Percentiles rank a stretch among this genome's conserved stretches.
Evolutionary conservation across 2,797 vertebrate species (phyloP).

Genomic region (Geotrypetes seraphini): DNA sequence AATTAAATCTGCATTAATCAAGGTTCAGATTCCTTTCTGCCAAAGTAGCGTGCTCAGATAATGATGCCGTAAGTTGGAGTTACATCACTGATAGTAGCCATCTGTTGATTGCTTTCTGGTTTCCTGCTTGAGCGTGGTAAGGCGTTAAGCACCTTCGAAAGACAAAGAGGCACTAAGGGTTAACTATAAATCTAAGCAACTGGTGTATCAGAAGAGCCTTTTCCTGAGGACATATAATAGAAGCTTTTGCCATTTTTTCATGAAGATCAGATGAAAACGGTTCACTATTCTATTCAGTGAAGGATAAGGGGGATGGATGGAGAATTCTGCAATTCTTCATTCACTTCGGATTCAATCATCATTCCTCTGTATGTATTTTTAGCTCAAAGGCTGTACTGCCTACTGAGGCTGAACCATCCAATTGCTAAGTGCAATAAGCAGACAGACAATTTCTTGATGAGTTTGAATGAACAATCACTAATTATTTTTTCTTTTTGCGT

Average conservation of each 20-base stretch:
- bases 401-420: constrained; percentile 1
- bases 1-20: background rate
- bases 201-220: background rate
- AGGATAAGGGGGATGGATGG: background rate
- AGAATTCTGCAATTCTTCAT: too few relatives aligned
- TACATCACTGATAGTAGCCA: too few relatives aligned
- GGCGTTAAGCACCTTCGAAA: background rate
- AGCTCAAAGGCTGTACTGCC: too few relatives aligned
- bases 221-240: background rate
- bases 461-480: background rate
- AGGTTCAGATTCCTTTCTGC: background rate
- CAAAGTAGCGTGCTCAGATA: background rate
- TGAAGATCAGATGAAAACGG: background rate
- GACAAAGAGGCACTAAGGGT: background rate
- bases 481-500: constrained; percentile 6
- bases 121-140: background rate
- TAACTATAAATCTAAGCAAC: background rate
- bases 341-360: too few relatives aligned
- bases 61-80: too few relatives aligned
- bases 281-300: background rate
- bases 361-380: constrained; percentile 3
- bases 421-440: background rate
- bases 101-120: too few relatives aligned
- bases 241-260: background rate
- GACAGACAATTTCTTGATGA: background rate